Conservation (phyloP, 2,888 invertebrate species). For the Lepidonotus clava region DNA sequence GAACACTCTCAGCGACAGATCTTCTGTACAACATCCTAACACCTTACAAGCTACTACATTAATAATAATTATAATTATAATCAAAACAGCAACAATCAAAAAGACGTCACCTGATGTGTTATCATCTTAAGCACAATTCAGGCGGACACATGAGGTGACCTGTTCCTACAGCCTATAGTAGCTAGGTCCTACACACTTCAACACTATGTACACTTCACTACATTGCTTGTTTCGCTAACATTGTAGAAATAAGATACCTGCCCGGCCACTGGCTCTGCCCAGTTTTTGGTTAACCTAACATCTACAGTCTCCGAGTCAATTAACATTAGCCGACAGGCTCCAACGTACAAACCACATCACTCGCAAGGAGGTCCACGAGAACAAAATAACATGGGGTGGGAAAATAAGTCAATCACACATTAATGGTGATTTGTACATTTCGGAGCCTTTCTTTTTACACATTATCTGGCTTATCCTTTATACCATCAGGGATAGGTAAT, state of each 20-base stretch:
- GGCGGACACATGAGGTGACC: conserved; percentile 16
- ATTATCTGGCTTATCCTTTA: neutral
- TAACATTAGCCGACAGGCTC: conserved; percentile 31
- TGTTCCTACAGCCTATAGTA: neutral
- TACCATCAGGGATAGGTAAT: conserved; percentile 41
- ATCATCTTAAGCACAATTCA: conserved; percentile 39
- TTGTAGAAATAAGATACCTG: neutral
- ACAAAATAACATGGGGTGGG: conserved; percentile 34
- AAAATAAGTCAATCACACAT: neutral
- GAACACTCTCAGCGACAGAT: no score
- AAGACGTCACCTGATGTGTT: conserved; percentile 9
- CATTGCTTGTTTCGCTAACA: neutral
- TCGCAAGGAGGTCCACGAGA: conserved; percentile 21
- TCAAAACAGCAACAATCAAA: conserved; percentile 38
- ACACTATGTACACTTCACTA: conserved; percentile 47
- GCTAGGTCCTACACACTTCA: conserved; percentile 11
- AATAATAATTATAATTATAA: neutral
- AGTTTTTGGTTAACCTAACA: conserved; percentile 36
- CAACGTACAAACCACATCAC: conserved; percentile 40
- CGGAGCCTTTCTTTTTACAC: neutral
- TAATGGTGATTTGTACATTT: conserved; percentile 41
- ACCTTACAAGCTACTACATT: conserved; percentile 27
- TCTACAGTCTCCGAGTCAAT: conserved; percentile 28
- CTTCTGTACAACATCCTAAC: conserved; percentile 16
- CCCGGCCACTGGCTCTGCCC: conserved; percentile 29